These are phyloP conservation scores for Aythya baeri DNA, from an alignment of 2,113 vertebrate species.

Conservation along the genomic window DNA sequence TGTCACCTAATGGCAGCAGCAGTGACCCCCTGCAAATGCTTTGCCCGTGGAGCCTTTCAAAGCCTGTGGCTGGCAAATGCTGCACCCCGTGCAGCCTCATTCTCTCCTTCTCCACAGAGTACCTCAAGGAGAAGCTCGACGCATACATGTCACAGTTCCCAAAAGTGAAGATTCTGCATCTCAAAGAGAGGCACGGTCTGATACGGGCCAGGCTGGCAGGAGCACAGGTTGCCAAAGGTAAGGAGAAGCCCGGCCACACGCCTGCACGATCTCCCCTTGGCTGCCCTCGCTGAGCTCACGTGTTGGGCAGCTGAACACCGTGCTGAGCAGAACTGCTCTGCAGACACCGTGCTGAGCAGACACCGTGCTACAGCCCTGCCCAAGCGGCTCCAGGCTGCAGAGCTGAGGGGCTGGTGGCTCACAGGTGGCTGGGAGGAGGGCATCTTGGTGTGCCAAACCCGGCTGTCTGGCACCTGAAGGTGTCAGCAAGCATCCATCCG, in stretches of 20 bases:
- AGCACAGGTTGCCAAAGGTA: slow-evolving; percentile 88
- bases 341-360: no score
- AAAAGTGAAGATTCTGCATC: slow-evolving; percentile 90
- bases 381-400: neutral
- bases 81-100: rapidly evolving
- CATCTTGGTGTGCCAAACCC: no score
- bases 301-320: neutral
- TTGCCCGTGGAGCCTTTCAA: neutral
- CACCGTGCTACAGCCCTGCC: no score
- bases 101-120: slow-evolving; percentile 71
- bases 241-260: neutral
- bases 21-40: neutral
- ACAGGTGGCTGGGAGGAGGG: neutral
- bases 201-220: slow-evolving; percentile 93
- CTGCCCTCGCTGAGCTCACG: neutral
- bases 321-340: no score
- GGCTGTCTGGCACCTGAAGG: no score
- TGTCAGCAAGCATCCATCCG: no score
- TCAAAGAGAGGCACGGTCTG: slow-evolving; percentile 91
- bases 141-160: slow-evolving; percentile 88
- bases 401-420: neutral
- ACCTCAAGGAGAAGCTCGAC: slow-evolving; percentile 89
- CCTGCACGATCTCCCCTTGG: neutral
- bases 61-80: neutral
- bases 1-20: neutral